Evolutionary conservation across 2,888 invertebrate genomes (phyloP).

Genomic region (Cremastinae sp.): DNA sequence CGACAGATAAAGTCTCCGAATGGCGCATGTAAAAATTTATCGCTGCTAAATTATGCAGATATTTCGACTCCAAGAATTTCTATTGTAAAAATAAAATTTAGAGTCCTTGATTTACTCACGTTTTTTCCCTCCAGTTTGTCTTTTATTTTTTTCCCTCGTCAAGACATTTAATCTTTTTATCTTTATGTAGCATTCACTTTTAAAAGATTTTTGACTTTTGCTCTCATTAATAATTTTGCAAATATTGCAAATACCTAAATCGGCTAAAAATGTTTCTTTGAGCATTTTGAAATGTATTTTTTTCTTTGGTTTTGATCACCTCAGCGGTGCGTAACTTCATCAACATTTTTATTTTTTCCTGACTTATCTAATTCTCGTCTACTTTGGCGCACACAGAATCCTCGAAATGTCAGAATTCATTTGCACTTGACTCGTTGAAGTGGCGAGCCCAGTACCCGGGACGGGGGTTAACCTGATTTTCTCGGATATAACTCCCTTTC

Average conservation of each 20-base stretch:
- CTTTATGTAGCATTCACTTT: not conserved
- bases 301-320: too few relatives aligned
- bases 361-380: constrained; percentile 20
- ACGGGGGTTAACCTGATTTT: constrained; percentile 50
- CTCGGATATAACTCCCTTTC: constrained; percentile 46
- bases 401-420: constrained; percentile 42
- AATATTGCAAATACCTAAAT: too few relatives aligned
- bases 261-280: too few relatives aligned
- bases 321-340: too few relatives aligned
- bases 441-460: constrained; percentile 41
- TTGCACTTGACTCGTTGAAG: constrained; percentile 50
- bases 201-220: too few relatives aligned
- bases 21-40: constrained; percentile 13
- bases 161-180: not conserved
- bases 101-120: constrained; percentile 5
- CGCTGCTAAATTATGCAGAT: constrained; percentile 20
- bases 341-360: not conserved
- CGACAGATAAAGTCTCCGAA: constrained; percentile 10
- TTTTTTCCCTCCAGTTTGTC: too few relatives aligned
- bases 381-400: constrained; percentile 21
- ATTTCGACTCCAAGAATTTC: not conserved
- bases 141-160: not conserved
- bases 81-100: constrained; percentile 2
- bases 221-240: too few relatives aligned
- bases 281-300: too few relatives aligned